These are phyloP conservation scores for Hanleya hanleyi DNA, from an alignment of 2,888 invertebrate species.

Conservation along the genomic window DNA sequence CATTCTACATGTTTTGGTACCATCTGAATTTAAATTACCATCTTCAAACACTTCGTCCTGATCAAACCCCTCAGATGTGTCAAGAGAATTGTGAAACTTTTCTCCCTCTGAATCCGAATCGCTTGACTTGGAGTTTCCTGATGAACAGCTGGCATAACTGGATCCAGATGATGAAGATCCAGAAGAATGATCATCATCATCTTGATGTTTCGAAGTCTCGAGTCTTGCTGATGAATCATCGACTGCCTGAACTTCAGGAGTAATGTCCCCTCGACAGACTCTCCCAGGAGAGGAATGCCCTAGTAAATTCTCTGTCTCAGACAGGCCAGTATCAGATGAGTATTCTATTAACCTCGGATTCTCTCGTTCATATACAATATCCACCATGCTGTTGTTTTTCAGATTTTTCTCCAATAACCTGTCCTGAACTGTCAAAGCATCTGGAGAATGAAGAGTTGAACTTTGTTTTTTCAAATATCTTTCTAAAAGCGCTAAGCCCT, in stretches of 20 bases:
- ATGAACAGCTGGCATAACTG: not conserved
- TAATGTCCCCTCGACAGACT: not conserved
- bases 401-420: not conserved
- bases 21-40: too few species aligned
- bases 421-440: not conserved
- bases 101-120: not conserved
- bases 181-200: too few species aligned
- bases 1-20: too few species aligned
- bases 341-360: not conserved
- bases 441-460: not conserved
- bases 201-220: too few species aligned
- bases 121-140: too few species aligned
- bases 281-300: too few species aligned
- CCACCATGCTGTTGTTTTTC: not conserved
- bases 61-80: not conserved
- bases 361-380: not conserved
- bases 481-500: constrained; percentile 85
- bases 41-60: not conserved
- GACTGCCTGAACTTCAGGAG: too few species aligned
- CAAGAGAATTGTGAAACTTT: not conserved
- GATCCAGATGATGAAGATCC: not conserved
- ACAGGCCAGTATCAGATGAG: too few species aligned
- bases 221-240: too few species aligned
- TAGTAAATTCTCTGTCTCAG: too few species aligned
- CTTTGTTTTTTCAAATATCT: constrained; percentile 78